A percentile compares a stretch with the other conserved stretches of the same genome.
These are phyloP conservation scores for Heliocidaris erythrogramma DNA, from an alignment of 35 echinoderm and acorn worm species.

Conservation along the genomic window DNA sequence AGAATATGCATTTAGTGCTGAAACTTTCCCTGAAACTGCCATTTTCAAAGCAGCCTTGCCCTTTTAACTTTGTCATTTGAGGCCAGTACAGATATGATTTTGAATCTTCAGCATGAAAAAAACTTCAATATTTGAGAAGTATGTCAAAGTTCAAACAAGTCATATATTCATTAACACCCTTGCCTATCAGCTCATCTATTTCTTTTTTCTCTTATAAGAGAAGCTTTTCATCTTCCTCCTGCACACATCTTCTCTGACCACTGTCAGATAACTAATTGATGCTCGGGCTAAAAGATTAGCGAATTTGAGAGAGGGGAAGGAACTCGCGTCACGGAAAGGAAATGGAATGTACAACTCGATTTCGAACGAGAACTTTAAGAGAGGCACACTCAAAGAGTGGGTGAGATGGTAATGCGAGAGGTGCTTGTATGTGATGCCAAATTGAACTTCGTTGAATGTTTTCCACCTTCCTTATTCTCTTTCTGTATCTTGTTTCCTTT, in stretches of 20 bases:
- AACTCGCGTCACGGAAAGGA: neutral
- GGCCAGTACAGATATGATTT: neutral
- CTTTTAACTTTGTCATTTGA: neutral
- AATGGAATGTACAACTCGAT: slow-evolving; percentile 35
- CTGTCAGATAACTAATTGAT: slow-evolving; percentile 19
- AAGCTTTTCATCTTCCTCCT: neutral
- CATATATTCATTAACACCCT: neutral
- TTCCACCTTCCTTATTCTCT: neutral
- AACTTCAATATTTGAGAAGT: neutral
- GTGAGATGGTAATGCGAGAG: neutral
- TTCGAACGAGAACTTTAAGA: neutral
- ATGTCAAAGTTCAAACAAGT: slow-evolving; percentile 17
- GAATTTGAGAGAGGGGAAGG: slow-evolving; percentile 27
- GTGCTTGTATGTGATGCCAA: slow-evolving; percentile 16
- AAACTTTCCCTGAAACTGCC: neutral
- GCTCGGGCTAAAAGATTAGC: slow-evolving; percentile 6
- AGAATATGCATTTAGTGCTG: too few species aligned
- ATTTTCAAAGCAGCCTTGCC: too few species aligned
- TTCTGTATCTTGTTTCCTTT: slow-evolving; percentile 18
- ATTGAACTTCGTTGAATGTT: slow-evolving; percentile 17
- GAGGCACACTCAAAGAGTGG: neutral
- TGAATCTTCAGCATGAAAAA: neutral
- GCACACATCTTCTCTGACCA: neutral
- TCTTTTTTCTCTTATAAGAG: neutral
- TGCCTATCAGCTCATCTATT: neutral